Percentiles rank a stretch among this genome's conserved stretches.
phyloP scores from a whole-genome alignment of 92 coral and sea anemone species.

The Bergia puertoricense region DNA sequence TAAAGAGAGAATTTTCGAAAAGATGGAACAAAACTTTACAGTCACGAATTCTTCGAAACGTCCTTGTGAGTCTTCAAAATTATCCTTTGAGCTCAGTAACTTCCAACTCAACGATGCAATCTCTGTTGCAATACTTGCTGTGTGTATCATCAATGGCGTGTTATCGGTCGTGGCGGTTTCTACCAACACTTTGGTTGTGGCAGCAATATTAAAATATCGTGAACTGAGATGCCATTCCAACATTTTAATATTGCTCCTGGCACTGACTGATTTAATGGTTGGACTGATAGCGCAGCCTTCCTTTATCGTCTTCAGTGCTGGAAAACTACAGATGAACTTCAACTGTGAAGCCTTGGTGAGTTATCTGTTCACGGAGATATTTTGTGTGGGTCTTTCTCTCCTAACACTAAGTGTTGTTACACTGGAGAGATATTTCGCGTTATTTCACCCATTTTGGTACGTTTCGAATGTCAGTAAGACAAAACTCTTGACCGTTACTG shows the following conservation, averaged over 20 bases:
- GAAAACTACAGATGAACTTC: slow-evolving; percentile 24
- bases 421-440: slow-evolving; percentile 46
- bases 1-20: too few species aligned
- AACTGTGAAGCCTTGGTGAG: slow-evolving; percentile 38
- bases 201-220: slow-evolving; percentile 25
- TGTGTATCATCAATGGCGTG: slow-evolving; percentile 34
- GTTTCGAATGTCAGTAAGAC: slow-evolving; percentile 28
- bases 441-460: slow-evolving; percentile 50
- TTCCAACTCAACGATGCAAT: slow-evolving; percentile 6
- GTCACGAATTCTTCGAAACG: too few species aligned
- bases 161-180: slow-evolving; percentile 32
- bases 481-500: background rate
- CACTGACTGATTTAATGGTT: slow-evolving; percentile 40
- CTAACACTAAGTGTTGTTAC: slow-evolving; percentile 46
- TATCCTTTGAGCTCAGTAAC: slow-evolving; percentile 34
- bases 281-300: slow-evolving; percentile 54
- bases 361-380: slow-evolving; percentile 51
- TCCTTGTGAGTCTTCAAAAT: slow-evolving; percentile 23
- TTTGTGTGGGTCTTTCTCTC: slow-evolving; percentile 48
- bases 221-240: slow-evolving; percentile 39
- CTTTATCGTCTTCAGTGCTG: slow-evolving; percentile 44
- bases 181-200: slow-evolving; percentile 38
- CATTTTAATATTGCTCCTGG: slow-evolving; percentile 36
- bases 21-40: too few species aligned
- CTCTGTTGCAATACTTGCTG: slow-evolving; percentile 10